A percentile compares a stretch with the other conserved stretches of the same genome.
phyloP scores from a whole-genome alignment of 2,888 invertebrate genomes.

The Drosophila sordidapex region DNA sequence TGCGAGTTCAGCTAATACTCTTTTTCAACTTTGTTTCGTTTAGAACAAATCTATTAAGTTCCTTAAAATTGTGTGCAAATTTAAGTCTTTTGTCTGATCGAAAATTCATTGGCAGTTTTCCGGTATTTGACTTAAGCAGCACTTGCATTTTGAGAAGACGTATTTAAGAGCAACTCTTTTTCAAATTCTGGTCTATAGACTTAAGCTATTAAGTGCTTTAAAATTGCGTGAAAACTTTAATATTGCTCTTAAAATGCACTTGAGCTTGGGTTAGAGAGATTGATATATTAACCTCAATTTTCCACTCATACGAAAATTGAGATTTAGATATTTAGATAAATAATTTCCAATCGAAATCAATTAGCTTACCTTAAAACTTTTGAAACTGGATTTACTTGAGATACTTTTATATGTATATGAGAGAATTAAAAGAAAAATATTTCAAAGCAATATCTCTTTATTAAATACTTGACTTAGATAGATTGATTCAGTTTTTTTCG shows the following conservation, averaged over 20 bases:
- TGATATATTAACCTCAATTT: not conserved
- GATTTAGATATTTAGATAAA: not conserved
- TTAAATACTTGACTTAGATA: not conserved
- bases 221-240: no score
- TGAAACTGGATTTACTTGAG: not conserved
- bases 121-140: not conserved
- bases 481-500: not conserved
- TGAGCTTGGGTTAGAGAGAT: not conserved
- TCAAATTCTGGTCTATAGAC: not conserved
- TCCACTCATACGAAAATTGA: no score
- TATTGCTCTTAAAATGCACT: not conserved
- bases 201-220: no score
- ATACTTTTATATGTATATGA: accelerated
- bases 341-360: not conserved
- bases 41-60: not conserved
- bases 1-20: not conserved
- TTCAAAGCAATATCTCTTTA: not conserved
- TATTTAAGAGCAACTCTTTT: not conserved
- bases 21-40: not conserved
- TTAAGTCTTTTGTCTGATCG: not conserved
- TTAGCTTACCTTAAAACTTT: not conserved
- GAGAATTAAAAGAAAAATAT: not conserved
- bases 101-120: not conserved
- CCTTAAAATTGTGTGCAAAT: not conserved
- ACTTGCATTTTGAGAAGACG: not conserved